Base-by-base conservation (phyloP, 1,140 invertebrate species). In the Temnothorax longispinosus region DNA sequence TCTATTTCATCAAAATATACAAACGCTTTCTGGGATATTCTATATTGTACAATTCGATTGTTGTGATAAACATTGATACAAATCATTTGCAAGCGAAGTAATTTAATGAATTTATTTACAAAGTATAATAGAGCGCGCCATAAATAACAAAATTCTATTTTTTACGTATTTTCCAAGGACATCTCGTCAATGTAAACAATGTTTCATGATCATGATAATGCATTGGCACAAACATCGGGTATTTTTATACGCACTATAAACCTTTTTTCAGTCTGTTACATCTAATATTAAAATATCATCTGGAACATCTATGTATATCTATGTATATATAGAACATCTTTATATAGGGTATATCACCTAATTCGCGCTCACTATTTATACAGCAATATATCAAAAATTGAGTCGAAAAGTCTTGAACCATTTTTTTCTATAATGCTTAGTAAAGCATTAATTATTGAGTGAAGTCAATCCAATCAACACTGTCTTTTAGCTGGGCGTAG, bases 171-270 rank as follows among this genome's bases (percentile, higher is more conserved):
- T 77, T 77, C 10, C 18, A 60, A 3, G 13, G 15, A 54, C 54
- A 84, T 32, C 52, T 85, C n/a, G 38, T 27, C 32, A 58, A 15
- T 82, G 15, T 82, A 69, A 69, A 58, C 32, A 81, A 87, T 67
- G 18, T 18, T 76, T 88, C 1, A 18, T 18, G 35, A 78, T 88
- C 1, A 18, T 18, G 35, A 78, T 41, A 78, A 69, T 67, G 38
- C 35, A 86, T 91, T 91, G 89, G 88, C 86, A 90, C 89, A 69
- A 84, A 89, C 32, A 65, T 82, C 32, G 35, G 81, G 44, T 64
- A 32, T 76, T 38, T 84, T 35, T 38, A 44, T 54, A 69, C 21
- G 13, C 44, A 52, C 81, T 21, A n/a, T 35, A 60, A 58, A 52
- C 10, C 7, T 38, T 71, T 64, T 41, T 27, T 35, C 74, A 15